Percentiles rank a stretch among this genome's conserved stretches.
These are phyloP conservation scores for Diachasma alloeum DNA, from an alignment of 1,140 invertebrate species.

Conservation along the genomic window DNA sequence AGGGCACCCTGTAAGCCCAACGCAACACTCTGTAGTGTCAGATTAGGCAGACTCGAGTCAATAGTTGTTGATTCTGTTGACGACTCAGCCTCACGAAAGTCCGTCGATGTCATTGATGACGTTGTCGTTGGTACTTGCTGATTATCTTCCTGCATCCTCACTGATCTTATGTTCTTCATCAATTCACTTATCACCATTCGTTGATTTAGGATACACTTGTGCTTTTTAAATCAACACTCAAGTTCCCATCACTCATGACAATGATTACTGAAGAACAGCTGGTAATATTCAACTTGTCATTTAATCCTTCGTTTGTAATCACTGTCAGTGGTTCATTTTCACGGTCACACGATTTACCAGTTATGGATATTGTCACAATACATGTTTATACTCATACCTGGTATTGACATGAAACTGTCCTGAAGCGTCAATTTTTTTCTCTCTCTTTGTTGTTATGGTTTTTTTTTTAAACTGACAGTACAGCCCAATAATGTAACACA, in stretches of 20 bases:
- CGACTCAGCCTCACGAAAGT: constrained; percentile 38
- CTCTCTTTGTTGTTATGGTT: neutral
- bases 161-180: neutral
- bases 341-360: neutral
- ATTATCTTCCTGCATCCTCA: constrained; percentile 48
- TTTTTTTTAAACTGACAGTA: neutral
- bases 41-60: constrained; percentile 46
- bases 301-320: neutral
- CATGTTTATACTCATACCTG: neutral
- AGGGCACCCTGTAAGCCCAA: constrained; percentile 80
- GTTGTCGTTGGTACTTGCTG: constrained; percentile 33
- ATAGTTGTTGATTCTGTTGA: constrained; percentile 36
- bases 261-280: neutral
- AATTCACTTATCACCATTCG: constrained; percentile 21
- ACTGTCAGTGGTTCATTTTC: neutral
- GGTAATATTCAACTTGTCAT: neutral
- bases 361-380: neutral
- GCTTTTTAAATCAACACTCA: neutral
- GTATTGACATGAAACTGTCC: neutral
- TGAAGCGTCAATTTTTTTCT: neutral
- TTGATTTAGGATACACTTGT: neutral
- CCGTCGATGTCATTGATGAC: constrained; percentile 18
- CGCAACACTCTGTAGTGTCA: constrained; percentile 65
- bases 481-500: neutral
- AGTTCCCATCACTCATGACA: neutral